Evolutionary conservation across 2,113 vertebrate genomes (phyloP).

Genomic region (Psettodes erumei): DNA sequence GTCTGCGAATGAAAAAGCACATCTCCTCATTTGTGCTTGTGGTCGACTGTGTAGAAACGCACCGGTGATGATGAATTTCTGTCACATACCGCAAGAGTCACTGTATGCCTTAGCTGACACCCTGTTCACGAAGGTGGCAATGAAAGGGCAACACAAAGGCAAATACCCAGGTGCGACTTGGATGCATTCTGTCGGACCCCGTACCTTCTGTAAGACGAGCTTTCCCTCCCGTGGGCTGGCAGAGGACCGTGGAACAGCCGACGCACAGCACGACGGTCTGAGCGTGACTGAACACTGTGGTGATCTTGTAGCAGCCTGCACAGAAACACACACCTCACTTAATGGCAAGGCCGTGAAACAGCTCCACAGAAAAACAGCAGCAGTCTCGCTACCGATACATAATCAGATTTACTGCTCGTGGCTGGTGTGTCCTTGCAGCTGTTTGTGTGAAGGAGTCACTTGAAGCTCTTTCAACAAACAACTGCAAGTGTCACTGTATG

Average conservation of each 20-base stretch:
- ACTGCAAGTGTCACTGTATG: constrained; percentile 66
- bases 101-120: constrained; percentile 74
- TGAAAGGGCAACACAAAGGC: constrained; percentile 79
- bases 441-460: constrained; percentile 43
- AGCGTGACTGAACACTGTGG: constrained; percentile 84
- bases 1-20: background rate
- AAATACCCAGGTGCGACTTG: background rate
- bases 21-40: constrained; percentile 56
- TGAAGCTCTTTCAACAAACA: constrained; percentile 42
- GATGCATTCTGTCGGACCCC: background rate
- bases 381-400: background rate
- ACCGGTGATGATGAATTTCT: constrained; percentile 60
- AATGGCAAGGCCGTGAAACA: background rate
- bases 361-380: background rate
- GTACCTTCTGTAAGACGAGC: constrained; percentile 85
- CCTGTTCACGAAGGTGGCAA: constrained; percentile 54
- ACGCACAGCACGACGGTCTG: constrained; percentile 85
- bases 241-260: constrained; percentile 82
- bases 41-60: constrained; percentile 51
- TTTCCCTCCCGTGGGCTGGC: constrained; percentile 83
- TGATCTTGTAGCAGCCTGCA: constrained; percentile 85
- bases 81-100: constrained; percentile 65
- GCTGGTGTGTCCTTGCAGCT: constrained; percentile 50
- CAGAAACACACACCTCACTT: background rate
- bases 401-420: background rate